A percentile compares a stretch with the other conserved stretches of the same genome.
phyloP scores from a whole-genome alignment of 2,797 vertebrate genomes.

The Clamator glandarius region DNA sequence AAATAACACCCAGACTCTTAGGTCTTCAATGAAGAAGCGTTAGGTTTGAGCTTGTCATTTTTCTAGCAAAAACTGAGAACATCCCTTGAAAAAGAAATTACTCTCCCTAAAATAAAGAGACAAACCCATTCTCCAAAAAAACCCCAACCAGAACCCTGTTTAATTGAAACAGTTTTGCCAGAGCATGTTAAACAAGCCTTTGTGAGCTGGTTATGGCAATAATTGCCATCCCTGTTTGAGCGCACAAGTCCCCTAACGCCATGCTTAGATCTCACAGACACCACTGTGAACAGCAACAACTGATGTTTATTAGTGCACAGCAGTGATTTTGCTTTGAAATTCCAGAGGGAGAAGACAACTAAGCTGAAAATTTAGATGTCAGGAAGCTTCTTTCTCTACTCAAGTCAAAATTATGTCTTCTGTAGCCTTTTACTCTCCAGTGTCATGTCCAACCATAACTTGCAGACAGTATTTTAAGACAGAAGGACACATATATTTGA shows the following conservation, averaged over 20 bases:
- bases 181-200: neutral
- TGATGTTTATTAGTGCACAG: neutral
- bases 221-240: neutral
- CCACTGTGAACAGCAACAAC: neutral
- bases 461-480: neutral
- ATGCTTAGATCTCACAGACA: neutral
- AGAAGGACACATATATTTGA: neutral
- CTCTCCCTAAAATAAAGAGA: neutral
- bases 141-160: neutral
- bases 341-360: neutral
- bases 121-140: neutral
- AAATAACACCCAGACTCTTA: neutral
- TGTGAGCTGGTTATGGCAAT: neutral
- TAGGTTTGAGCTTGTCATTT: neutral
- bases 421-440: neutral
- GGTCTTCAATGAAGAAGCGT: neutral
- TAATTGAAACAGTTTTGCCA: neutral
- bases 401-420: accelerated
- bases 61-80: neutral
- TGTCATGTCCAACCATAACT: neutral
- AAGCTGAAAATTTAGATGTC: neutral
- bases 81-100: neutral
- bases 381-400: neutral
- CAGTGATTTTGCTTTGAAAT: neutral
- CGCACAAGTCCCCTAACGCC: neutral